These are phyloP conservation scores for Tinea semifulvella DNA, from an alignment of 2,888 invertebrate species.

Conservation along the genomic window DNA sequence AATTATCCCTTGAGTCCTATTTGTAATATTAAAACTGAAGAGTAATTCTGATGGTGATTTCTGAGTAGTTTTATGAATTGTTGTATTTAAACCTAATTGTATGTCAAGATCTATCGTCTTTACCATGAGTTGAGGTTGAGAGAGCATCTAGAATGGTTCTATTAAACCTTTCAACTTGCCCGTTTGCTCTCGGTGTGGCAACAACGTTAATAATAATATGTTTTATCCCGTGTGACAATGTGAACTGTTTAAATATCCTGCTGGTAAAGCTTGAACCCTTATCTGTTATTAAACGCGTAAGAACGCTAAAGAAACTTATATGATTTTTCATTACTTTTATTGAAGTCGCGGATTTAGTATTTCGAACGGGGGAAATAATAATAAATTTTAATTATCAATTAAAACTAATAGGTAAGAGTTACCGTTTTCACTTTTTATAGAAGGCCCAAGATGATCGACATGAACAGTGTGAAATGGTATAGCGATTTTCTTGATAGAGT, in stretches of 20 bases:
- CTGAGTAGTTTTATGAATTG: no score
- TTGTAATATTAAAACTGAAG: no score
- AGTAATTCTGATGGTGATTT: no score
- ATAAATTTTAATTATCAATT: constrained; percentile 20
- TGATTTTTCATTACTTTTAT: constrained; percentile 18
- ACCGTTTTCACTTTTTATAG: constrained; percentile 18
- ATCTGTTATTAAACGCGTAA: constrained; percentile 21
- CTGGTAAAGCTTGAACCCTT: constrained; percentile 20
- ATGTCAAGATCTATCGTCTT: no score
- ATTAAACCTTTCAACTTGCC: constrained; percentile 7
- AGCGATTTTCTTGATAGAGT: constrained; percentile 21
- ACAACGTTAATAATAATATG: constrained; percentile 16
- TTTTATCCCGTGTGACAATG: constrained; percentile 14
- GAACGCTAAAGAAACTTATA: constrained; percentile 21
- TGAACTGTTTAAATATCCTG: constrained; percentile 15
- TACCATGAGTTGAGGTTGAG: constrained; percentile 15
- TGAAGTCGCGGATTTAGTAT: constrained; percentile 20
- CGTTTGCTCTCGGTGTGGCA: constrained; percentile 8
- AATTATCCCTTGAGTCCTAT: no score
- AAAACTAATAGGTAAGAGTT: constrained; percentile 17
- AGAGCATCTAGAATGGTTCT: constrained; percentile 8
- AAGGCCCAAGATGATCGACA: constrained; percentile 23
- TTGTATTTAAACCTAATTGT: no score
- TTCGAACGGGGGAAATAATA: constrained; percentile 19
- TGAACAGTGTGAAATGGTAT: constrained; percentile 24